phyloP scores from a whole-genome alignment of 2,113 vertebrate species.

The Anas platyrhynchos region DNA sequence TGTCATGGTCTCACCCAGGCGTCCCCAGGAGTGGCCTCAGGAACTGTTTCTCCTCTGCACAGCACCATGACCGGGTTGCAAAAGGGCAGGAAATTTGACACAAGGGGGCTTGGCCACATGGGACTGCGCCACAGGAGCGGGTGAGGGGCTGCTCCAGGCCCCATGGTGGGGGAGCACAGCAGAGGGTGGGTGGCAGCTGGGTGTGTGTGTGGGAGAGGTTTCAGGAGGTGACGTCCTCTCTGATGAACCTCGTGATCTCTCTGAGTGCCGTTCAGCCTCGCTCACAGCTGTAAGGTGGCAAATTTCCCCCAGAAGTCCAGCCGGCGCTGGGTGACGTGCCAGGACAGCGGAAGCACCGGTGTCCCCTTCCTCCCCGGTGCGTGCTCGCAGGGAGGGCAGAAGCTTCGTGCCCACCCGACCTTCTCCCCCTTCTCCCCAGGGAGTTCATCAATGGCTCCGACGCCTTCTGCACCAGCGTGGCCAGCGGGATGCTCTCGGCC shows the following conservation, averaged over 20 bases:
- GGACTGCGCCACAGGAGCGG: accelerated
- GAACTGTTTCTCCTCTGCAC: background rate
- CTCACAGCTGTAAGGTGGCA: too few relatives aligned
- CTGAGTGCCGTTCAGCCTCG: background rate
- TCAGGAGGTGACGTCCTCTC: background rate
- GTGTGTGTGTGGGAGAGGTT: background rate
- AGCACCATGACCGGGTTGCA: accelerated
- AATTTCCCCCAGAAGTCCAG: background rate
- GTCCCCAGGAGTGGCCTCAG: background rate
- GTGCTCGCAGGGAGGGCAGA: accelerated
- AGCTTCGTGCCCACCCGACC: background rate
- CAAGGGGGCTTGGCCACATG: background rate
- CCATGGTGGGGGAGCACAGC: background rate
- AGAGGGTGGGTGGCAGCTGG: background rate
- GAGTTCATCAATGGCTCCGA: conserved; percentile 78
- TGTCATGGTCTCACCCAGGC: accelerated
- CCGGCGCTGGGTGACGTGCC: accelerated
- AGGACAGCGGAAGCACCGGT: background rate
- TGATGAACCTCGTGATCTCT: background rate
- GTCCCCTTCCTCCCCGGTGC: accelerated
- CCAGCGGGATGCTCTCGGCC: conserved; percentile 59
- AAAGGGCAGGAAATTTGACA: background rate
- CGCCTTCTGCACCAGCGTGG: conserved; percentile 70
- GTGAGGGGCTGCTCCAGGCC: background rate
- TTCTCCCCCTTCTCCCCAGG: conserved; percentile 49